Evolutionary conservation across 2,797 vertebrate species (phyloP), one percentile per base, ranked within the genome.

Genomic region (Arrhamphus sclerolepis): DNA sequence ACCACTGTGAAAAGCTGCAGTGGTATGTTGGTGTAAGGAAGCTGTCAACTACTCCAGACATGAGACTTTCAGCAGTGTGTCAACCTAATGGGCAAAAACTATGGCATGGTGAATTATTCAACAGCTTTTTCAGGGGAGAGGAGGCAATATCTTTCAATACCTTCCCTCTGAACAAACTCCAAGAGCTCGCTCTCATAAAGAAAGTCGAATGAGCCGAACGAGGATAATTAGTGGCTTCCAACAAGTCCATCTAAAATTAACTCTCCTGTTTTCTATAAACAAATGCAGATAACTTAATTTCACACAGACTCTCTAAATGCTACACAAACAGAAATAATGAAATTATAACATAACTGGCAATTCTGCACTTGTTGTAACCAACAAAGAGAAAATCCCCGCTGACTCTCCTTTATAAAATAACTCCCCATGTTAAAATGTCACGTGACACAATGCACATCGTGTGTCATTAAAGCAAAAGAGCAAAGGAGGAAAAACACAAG

Each of bases 41-140:
- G 80, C 90, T 92, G 91, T 92, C 92, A 93, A 81, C 82, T 81
- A 84, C 81, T 91, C 82, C 67, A 82, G 87, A 84, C 83, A 62
- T 85, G 84, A 87, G 87, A 86, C 81, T 88, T 92, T 82, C 78
- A 87, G 86, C 82, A 89, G 86, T 90, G 89, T 91, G 91, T 92
- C 92, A 92, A 89, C 81, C 85, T 92, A 92, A 93, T 92, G 90
- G 91, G 88, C 83, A 89, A 84, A 91, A 92, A 92, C 89, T 91
- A 87, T 89, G 90, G 87, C 92, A 85, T 74, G 46, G 86, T 93
- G 88, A 93, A 92, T 93, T 85, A 93, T 93, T 93, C 90, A 93
- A 70, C 70, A 92, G 83, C 81, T 84, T 90, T 89, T 91, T 91
- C 90, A 85, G 76, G 88, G 77, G 75, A 89, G 86, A 92, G 87